Conservation (phyloP, 2,113 vertebrate species). For the Platysternon megacephalum region DNA sequence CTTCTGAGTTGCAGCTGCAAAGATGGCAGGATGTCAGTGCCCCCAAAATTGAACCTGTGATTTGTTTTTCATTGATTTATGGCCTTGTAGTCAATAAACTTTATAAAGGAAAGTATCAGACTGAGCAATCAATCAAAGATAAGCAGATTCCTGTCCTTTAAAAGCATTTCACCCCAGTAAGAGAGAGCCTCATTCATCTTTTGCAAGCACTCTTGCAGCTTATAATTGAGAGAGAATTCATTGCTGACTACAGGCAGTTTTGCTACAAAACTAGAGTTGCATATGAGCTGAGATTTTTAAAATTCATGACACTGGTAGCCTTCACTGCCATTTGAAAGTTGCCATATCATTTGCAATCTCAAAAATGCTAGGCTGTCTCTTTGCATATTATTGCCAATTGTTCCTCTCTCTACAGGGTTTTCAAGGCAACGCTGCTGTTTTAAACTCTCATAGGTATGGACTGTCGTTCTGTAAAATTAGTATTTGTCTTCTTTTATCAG, state of each 20-base stretch:
- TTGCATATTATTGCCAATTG: conserved; percentile 23
- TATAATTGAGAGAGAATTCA: conserved; percentile 65
- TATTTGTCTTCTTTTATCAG: conserved; percentile 57
- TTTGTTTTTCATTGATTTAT: conserved; percentile 89
- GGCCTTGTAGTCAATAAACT: conserved; percentile 86
- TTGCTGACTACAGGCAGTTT: conserved; percentile 61
- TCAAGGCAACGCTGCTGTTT: conserved; percentile 35
- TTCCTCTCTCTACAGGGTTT: conserved; percentile 20
- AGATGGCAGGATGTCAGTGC: conserved; percentile 81
- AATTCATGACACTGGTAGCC: conserved; percentile 54
- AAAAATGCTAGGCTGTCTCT: conserved; percentile 53
- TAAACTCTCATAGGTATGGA: conserved; percentile 23
- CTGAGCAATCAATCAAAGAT: conserved; percentile 84
- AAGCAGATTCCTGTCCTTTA: conserved; percentile 87
- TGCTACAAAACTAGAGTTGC: conserved; percentile 43
- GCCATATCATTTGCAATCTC: conserved; percentile 46
- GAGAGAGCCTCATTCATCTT: conserved; percentile 83
- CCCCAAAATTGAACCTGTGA: conserved; percentile 84
- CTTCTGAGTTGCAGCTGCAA: conserved; percentile 70
- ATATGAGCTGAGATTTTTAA: conserved; percentile 60
- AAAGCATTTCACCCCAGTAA: conserved; percentile 82
- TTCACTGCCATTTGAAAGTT: neutral
- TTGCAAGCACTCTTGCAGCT: conserved; percentile 69
- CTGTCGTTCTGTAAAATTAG: conserved; percentile 32
- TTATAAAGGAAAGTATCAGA: conserved; percentile 86